phyloP scores from a whole-genome alignment of 2,888 invertebrate genomes.

The Meiosimyza decipiens region DNA sequence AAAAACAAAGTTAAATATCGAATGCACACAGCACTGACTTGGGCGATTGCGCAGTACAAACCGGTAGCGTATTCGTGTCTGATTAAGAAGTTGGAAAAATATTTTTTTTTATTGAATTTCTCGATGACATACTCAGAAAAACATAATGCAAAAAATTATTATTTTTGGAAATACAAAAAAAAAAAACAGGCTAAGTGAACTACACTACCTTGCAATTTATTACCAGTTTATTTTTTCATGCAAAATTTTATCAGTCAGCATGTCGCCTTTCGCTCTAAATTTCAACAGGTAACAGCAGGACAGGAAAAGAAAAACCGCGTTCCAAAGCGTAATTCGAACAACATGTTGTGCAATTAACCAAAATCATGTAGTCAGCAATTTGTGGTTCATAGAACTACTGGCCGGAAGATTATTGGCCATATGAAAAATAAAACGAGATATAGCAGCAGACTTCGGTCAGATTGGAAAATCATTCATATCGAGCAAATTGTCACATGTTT shows the following conservation, averaged over 20 bases:
- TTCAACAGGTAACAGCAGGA: conserved; percentile 18
- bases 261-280: conserved; percentile 28
- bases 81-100: background rate
- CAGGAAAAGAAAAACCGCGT: background rate
- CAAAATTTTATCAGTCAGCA: conserved; percentile 43
- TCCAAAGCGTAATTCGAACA: background rate
- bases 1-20: background rate
- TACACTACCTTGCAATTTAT: background rate
- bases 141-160: conserved; percentile 13
- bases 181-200: background rate
- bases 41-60: conserved; percentile 19
- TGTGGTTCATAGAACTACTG: conserved; percentile 15
- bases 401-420: background rate
- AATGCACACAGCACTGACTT: conserved; percentile 2
- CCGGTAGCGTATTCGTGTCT: conserved; percentile 8
- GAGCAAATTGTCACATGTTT: no score
- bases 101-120: conserved; percentile 6
- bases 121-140: conserved; percentile 25
- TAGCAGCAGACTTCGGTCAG: no score
- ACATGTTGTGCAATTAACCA: background rate
- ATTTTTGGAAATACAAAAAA: conserved; percentile 10
- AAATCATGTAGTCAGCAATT: conserved; percentile 8
- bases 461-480: no score
- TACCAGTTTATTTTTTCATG: no score
- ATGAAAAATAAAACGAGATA: background rate